These are phyloP conservation scores for Dryoscopus gambensis DNA, from an alignment of 2,113 vertebrate species.

Conservation along the genomic window DNA sequence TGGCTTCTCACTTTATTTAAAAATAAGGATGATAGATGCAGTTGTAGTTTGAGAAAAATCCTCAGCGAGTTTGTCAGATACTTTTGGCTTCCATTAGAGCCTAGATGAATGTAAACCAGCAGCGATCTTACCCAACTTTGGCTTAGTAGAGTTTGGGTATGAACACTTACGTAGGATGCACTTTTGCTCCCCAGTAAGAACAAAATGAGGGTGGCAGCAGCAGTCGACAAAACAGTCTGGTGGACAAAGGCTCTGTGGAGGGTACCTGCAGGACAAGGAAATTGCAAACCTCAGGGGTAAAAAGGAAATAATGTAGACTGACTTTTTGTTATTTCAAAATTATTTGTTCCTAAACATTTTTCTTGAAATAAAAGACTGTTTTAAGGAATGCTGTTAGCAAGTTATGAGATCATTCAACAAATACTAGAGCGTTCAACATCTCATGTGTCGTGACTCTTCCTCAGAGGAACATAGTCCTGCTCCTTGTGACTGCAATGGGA, in stretches of 20 bases:
- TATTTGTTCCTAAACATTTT: background rate
- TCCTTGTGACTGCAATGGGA: background rate
- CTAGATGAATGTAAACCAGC: background rate
- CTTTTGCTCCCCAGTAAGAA: background rate
- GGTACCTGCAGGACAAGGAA: background rate
- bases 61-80: background rate
- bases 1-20: background rate
- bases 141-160: background rate
- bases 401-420: background rate
- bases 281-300: background rate
- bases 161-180: background rate
- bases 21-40: background rate
- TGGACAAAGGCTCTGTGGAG: background rate
- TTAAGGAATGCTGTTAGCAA: background rate
- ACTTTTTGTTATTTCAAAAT: background rate
- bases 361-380: background rate
- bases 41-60: background rate
- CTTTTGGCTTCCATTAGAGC: background rate
- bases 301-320: background rate
- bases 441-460: accelerated
- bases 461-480: background rate
- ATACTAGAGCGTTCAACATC: background rate
- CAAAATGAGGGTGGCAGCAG: background rate
- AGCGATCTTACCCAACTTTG: background rate
- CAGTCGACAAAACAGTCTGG: background rate